Evolutionary conservation across 2,113 vertebrate genomes (phyloP).

Genomic region (Pituophis catenifer): DNA sequence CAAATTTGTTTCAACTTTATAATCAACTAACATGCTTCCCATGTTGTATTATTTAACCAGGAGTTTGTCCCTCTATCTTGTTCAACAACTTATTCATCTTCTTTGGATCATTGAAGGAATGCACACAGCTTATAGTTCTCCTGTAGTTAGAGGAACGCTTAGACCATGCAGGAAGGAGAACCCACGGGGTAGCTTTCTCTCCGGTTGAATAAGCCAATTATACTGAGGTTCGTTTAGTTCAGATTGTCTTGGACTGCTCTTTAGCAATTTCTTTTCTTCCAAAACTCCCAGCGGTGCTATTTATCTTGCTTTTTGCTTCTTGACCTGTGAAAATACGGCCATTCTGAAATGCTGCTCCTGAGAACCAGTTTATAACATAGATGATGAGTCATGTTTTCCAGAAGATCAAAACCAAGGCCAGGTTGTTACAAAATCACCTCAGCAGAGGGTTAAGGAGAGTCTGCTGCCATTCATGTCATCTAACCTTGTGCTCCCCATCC

Average conservation of each 20-base stretch:
- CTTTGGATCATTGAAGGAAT: neutral
- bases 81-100: neutral
- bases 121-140: neutral
- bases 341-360: neutral
- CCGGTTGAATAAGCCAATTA: neutral
- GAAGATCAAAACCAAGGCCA: neutral
- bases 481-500: conserved; percentile 33
- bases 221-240: neutral
- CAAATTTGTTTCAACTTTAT: neutral
- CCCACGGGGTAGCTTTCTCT: neutral
- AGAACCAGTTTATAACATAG: neutral
- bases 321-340: neutral
- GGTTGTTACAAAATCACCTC: neutral
- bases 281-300: neutral
- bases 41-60: neutral
- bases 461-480: neutral
- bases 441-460: neutral
- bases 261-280: neutral
- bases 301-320: neutral
- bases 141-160: neutral
- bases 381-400: neutral
- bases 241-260: neutral
- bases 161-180: neutral
- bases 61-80: neutral
- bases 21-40: neutral